Evolutionary conservation across 2,888 invertebrate species (phyloP).

Genomic region (Spialia ferax): DNA sequence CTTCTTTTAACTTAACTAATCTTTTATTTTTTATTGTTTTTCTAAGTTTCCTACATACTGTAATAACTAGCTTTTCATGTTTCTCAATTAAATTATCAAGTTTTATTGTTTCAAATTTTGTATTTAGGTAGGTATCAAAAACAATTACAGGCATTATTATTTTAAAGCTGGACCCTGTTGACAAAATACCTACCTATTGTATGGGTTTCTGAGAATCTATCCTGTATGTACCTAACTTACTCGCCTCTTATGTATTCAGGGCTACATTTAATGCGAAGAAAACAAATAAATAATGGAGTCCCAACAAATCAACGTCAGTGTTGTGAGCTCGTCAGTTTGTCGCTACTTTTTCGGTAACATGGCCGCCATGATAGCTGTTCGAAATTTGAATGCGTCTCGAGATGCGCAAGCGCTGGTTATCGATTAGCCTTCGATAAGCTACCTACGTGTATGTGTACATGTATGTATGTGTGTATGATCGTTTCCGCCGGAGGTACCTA

Average conservation of each 20-base stretch:
- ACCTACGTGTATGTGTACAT: conserved; percentile 57
- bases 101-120: no score
- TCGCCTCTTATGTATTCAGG: conserved; percentile 25
- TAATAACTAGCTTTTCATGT: no score
- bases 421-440: conserved; percentile 80
- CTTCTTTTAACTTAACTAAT: no score
- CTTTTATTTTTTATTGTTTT: no score
- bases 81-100: no score
- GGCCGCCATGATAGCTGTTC: conserved; percentile 78
- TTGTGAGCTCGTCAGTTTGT: conserved; percentile 53
- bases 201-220: conserved; percentile 14
- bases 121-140: no score
- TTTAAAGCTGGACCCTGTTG: neutral
- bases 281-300: conserved; percentile 45
- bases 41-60: no score
- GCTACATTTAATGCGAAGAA: conserved; percentile 13
- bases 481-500: conserved; percentile 68
- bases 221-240: conserved; percentile 10
- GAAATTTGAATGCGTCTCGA: conserved; percentile 82
- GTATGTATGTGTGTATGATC: conserved; percentile 51
- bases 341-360: conserved; percentile 58
- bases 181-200: neutral
- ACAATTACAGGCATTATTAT: conserved; percentile 2
- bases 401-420: conserved; percentile 73
- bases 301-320: conserved; percentile 77